A percentile compares a stretch with the other conserved stretches of the same genome.
Evolutionary conservation across 64 coral and sea anemone species (phyloP).

Genomic region (Hydrozoanthus tunicans): DNA sequence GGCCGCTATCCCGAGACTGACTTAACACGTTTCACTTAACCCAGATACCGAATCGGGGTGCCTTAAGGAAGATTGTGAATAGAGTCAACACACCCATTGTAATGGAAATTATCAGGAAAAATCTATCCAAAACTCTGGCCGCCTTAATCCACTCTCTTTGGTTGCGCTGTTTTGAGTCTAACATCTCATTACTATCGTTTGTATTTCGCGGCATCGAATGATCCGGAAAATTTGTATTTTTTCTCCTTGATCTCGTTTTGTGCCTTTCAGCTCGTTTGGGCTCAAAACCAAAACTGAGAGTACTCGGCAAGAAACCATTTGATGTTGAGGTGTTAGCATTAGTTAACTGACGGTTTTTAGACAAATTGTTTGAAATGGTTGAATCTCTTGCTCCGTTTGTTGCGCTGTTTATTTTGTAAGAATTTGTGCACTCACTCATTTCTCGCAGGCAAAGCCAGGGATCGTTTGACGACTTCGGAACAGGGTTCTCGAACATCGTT

Average conservation of each 20-base stretch:
- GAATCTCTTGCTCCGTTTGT: not conserved
- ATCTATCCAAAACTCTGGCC: slow-evolving; percentile 79
- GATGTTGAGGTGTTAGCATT: not conserved
- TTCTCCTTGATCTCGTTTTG: not conserved
- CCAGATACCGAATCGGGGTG: slow-evolving; percentile 74
- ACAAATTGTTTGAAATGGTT: slow-evolving; percentile 10
- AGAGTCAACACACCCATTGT: slow-evolving; percentile 71
- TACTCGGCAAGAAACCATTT: not conserved
- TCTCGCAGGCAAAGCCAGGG: slow-evolving; percentile 24
- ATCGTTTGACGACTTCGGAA: not conserved
- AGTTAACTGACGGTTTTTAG: slow-evolving; percentile 15
- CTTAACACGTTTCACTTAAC: not conserved
- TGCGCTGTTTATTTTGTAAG: slow-evolving; percentile 1
- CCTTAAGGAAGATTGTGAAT: slow-evolving; percentile 75
- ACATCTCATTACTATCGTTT: not conserved
- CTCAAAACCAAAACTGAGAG: slow-evolving; percentile 29
- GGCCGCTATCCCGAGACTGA: no score
- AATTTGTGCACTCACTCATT: slow-evolving; percentile 2
- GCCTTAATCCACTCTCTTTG: slow-evolving; percentile 92
- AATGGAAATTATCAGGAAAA: slow-evolving; percentile 83
- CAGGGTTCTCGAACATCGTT: slow-evolving; percentile 41
- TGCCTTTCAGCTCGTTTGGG: not conserved
- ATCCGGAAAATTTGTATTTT: slow-evolving; percentile 13
- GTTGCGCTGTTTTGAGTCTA: slow-evolving; percentile 54
- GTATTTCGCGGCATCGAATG: not conserved